Evolutionary conservation across 2,113 vertebrate genomes (phyloP).

Genomic region (Clarias macrocephalus): DNA sequence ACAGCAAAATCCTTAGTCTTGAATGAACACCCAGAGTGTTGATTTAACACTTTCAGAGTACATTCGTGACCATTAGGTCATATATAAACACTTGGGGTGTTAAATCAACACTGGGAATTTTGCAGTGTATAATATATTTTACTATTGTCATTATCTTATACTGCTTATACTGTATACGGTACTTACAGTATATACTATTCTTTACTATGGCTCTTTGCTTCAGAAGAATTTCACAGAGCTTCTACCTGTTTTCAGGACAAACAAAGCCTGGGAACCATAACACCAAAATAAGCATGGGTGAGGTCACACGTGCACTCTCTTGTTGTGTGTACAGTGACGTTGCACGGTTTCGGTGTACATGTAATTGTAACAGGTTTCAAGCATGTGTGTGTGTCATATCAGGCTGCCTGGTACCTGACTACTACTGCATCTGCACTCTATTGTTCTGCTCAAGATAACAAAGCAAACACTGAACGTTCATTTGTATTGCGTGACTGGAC

Average conservation of each 20-base stretch:
- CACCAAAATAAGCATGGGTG: conserved; percentile 43
- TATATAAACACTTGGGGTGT: too few species aligned
- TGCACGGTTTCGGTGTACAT: conserved; percentile 61
- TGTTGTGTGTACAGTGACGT: conserved; percentile 8
- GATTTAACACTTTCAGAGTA: too few species aligned
- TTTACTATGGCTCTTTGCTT: neutral
- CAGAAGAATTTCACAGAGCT: neutral
- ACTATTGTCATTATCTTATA: neutral
- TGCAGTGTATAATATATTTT: too few species aligned
- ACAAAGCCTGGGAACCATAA: conserved; percentile 30
- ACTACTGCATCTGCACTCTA: neutral
- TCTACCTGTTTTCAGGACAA: conserved; percentile 19
- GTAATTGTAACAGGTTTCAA: conserved; percentile 54
- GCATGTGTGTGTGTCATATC: neutral
- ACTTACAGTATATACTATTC: neutral
- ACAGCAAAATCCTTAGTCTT: too few species aligned
- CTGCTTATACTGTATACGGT: neutral
- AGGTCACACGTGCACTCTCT: conserved; percentile 31
- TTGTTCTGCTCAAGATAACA: conserved; percentile 15
- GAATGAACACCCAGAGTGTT: too few species aligned
- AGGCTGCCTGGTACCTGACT: neutral
- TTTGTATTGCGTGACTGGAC: neutral
- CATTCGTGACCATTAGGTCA: too few species aligned
- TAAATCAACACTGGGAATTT: too few species aligned
- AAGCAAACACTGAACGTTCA: neutral